Conservation (phyloP, 2,113 vertebrate genomes). For the Mastomys coucha region DNA sequence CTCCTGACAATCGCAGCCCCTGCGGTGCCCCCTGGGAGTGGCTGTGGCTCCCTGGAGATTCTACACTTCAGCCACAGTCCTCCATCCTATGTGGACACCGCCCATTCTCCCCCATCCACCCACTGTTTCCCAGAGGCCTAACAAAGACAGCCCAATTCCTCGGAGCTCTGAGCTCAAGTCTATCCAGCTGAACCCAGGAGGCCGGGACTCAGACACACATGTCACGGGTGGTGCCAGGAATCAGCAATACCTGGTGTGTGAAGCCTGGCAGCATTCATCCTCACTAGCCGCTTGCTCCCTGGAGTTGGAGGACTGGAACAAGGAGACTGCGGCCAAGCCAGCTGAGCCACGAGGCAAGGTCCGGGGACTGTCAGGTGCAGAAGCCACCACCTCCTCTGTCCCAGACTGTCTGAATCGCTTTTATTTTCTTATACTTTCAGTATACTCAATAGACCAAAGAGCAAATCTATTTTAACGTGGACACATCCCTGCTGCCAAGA, state of each 20-base stretch:
- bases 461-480: conserved; percentile 90
- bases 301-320: background rate
- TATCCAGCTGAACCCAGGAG: conserved; percentile 82
- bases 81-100: conserved; percentile 84
- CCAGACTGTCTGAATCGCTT: conserved; percentile 94
- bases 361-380: conserved; percentile 83
- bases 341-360: conserved; percentile 85
- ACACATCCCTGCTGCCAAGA: conserved; percentile 85
- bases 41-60: conserved; percentile 88
- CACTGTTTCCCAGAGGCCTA: conserved; percentile 89
- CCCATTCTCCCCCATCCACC: conserved; percentile 86
- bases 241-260: conserved; percentile 86
- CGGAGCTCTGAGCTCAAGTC: conserved; percentile 85
- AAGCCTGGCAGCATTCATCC: conserved; percentile 80
- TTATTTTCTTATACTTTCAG: conserved; percentile 93
- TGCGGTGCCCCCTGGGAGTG: conserved; percentile 86
- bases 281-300: conserved; percentile 75
- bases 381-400: conserved; percentile 88
- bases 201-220: conserved; percentile 80
- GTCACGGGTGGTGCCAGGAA: conserved; percentile 74
- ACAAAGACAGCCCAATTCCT: conserved; percentile 86
- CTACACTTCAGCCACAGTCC: conserved; percentile 86
- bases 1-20: conserved; percentile 93
- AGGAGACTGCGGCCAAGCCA: conserved; percentile 83
- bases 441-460: conserved; percentile 99